phyloP scores from a whole-genome alignment of 2,888 invertebrate genomes.

The Volucella inanis region DNA sequence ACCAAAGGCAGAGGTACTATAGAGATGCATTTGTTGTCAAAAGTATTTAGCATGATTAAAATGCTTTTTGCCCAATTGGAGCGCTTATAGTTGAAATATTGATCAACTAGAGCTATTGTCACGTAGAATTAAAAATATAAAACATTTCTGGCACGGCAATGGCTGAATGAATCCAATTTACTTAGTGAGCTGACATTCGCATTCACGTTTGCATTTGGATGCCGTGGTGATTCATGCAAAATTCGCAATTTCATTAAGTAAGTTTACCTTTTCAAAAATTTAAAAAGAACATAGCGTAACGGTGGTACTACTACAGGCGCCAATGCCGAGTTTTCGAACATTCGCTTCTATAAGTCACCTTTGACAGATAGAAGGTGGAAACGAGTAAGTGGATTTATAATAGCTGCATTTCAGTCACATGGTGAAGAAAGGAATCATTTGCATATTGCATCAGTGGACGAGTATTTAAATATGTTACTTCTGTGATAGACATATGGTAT shows the following conservation, averaged over 20 bases:
- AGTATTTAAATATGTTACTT: too few species aligned
- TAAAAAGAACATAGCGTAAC: too few species aligned
- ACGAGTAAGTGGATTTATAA: too few species aligned
- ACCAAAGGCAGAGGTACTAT: background rate
- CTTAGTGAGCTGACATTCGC: slow-evolving; percentile 4
- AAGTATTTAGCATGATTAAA: slow-evolving; percentile 53
- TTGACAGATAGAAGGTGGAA: too few species aligned
- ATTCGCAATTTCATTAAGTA: background rate
- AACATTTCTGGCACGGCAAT: background rate
- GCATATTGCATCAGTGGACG: too few species aligned
- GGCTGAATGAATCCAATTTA: slow-evolving; percentile 41
- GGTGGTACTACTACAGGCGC: too few species aligned
- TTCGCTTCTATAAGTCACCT: too few species aligned
- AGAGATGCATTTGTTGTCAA: slow-evolving; percentile 25
- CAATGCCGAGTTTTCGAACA: too few species aligned
- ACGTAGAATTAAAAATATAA: slow-evolving; percentile 36
- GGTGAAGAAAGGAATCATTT: too few species aligned
- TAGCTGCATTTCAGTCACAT: too few species aligned
- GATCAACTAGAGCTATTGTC: slow-evolving; percentile 40
- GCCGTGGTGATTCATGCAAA: background rate
- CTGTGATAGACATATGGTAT: too few species aligned
- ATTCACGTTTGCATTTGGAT: background rate
- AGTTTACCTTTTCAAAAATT: too few species aligned
- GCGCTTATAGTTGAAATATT: slow-evolving; percentile 33
- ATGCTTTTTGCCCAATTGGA: slow-evolving; percentile 51